phyloP scores from a whole-genome alignment of 2,888 invertebrate genomes.

The Parnassius mnemosyne region DNA sequence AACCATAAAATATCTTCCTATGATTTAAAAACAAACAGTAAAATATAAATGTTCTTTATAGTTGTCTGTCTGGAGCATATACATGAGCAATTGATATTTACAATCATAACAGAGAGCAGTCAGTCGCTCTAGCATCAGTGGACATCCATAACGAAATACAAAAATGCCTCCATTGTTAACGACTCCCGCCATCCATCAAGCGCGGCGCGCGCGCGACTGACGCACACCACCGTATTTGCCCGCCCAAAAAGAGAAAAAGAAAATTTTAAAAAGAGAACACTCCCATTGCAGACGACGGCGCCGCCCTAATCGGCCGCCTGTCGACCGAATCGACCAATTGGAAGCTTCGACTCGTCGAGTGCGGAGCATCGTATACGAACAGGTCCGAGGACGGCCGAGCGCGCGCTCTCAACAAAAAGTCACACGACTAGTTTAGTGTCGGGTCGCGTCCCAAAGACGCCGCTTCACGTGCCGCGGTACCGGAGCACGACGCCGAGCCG shows the following conservation, averaged over 20 bases:
- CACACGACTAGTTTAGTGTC: constrained; percentile 78
- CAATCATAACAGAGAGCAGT: constrained; percentile 22
- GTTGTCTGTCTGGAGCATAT: constrained; percentile 14
- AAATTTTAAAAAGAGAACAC: constrained; percentile 76
- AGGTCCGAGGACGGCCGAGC: constrained; percentile 63
- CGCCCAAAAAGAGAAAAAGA: constrained; percentile 79
- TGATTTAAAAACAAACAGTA: constrained; percentile 7
- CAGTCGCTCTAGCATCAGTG: constrained; percentile 18
- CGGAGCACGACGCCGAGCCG: constrained; percentile 46
- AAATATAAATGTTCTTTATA: constrained; percentile 22
- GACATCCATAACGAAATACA: constrained; percentile 36
- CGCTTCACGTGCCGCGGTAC: constrained; percentile 69
- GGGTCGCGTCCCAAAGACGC: constrained; percentile 79
- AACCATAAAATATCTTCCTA: not conserved
- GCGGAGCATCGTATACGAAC: constrained; percentile 49
- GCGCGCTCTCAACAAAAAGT: constrained; percentile 77
- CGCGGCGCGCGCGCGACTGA: constrained; percentile 70
- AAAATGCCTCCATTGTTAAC: constrained; percentile 52
- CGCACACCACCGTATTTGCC: constrained; percentile 68
- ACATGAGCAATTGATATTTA: constrained; percentile 28
- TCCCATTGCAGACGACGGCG: constrained; percentile 58
- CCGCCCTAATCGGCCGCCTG: constrained; percentile 65
- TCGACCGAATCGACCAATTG: constrained; percentile 47
- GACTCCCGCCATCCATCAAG: constrained; percentile 66
- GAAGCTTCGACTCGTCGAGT: constrained; percentile 39